Conservation (phyloP, 2,888 invertebrate genomes). For the Plebejus argus region DNA sequence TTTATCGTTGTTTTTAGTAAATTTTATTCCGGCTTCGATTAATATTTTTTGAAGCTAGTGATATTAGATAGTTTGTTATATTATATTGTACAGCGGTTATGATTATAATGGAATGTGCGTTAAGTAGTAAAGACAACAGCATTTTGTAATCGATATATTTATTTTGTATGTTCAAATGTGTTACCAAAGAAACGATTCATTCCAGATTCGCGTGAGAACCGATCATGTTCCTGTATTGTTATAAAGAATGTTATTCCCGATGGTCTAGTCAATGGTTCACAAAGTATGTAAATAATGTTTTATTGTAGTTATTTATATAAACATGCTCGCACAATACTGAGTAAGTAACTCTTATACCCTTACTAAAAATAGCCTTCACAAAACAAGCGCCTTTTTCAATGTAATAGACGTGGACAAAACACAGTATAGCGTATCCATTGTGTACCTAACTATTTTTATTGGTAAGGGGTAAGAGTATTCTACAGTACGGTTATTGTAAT, state of each 20-base stretch:
- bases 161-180: conserved; percentile 63
- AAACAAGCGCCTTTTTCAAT: background rate
- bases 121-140: conserved; percentile 24
- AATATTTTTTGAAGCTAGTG: conserved; percentile 60
- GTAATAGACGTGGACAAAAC: background rate
- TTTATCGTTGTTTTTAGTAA: conserved; percentile 73
- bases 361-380: background rate
- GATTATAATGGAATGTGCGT: conserved; percentile 29
- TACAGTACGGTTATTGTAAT: conserved; percentile 7
- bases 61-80: conserved; percentile 72
- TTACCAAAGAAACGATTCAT: conserved; percentile 74
- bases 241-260: conserved; percentile 48
- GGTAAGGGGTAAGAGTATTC: background rate
- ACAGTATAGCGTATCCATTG: background rate
- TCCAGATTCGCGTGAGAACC: conserved; percentile 51
- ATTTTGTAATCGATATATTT: conserved; percentile 32
- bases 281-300: conserved; percentile 51
- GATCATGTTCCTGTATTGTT: conserved; percentile 60
- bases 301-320: conserved; percentile 62
- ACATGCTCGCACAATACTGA: conserved; percentile 66
- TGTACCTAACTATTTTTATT: background rate
- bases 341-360: conserved; percentile 42
- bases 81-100: conserved; percentile 38
- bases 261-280: conserved; percentile 74
- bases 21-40: conserved; percentile 71